Conservation (phyloP, 2,888 invertebrate species). For the Archips xylosteana region DNA sequence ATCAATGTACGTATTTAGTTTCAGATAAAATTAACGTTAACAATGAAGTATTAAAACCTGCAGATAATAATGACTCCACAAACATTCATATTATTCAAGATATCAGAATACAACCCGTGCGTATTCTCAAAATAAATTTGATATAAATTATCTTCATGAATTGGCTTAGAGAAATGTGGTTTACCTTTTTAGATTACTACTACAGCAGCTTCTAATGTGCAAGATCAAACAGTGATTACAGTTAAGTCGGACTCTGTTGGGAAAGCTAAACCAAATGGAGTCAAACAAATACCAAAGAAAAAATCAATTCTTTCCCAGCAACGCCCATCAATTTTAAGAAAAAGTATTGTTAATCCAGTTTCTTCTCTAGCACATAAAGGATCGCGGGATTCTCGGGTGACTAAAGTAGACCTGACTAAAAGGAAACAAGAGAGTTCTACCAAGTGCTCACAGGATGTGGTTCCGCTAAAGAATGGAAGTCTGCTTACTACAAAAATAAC, state of each 20-base stretch:
- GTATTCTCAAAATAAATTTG: not conserved
- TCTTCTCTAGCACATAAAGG: not conserved
- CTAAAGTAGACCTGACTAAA: constrained; percentile 8
- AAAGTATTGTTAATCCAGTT: constrained; percentile 8
- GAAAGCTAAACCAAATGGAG: constrained; percentile 3
- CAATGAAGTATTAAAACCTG: not conserved
- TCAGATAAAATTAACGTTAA: constrained; percentile 13
- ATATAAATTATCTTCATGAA: not conserved
- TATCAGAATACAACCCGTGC: constrained; percentile 17
- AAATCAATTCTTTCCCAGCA: not conserved
- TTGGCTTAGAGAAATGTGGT: not conserved
- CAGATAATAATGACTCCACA: constrained; percentile 14
- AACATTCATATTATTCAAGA: constrained; percentile 25
- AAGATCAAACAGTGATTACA: not conserved
- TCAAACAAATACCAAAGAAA: constrained; percentile 27
- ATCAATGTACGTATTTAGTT: not conserved
- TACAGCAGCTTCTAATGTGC: not conserved
- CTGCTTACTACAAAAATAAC: constrained; percentile 2
- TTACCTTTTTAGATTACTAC: not conserved
- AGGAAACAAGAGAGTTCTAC: not conserved
- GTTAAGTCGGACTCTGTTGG: not conserved
- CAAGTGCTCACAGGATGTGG: not conserved
- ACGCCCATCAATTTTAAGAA: constrained; percentile 14
- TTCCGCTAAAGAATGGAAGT: not conserved
- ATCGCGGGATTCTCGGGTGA: not conserved